A percentile compares a stretch with the other conserved stretches of the same genome.
phyloP scores from a whole-genome alignment of 2,797 vertebrate species.

The Miichthys miiuy region DNA sequence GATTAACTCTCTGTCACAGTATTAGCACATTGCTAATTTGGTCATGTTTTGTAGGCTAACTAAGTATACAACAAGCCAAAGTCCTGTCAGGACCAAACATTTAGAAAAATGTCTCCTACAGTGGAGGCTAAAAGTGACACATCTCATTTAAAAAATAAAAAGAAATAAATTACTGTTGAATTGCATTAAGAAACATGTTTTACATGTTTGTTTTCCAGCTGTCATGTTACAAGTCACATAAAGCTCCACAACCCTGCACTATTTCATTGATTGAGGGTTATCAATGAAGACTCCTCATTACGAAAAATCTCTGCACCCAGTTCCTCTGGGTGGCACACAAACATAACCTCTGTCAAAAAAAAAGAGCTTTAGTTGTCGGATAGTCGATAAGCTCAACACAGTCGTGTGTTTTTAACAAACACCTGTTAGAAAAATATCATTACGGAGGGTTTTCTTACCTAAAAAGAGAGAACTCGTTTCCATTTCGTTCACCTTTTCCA shows the following conservation, averaged over 20 bases:
- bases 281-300: conserved; percentile 6
- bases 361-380: conserved; percentile 10
- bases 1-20: neutral
- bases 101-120: neutral
- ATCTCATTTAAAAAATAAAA: neutral
- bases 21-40: conserved; percentile 1
- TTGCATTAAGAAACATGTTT: neutral
- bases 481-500: conserved; percentile 69
- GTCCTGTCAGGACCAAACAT: neutral
- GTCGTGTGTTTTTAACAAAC: neutral
- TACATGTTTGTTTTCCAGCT: neutral
- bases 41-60: neutral
- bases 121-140: neutral
- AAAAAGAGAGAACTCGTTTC: conserved; percentile 65
- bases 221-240: conserved; percentile 4
- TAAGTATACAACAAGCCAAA: conserved; percentile 14
- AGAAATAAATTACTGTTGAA: neutral
- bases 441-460: conserved; percentile 65
- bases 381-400: neutral
- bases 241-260: neutral
- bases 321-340: conserved; percentile 26
- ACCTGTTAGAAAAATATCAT: conserved; percentile 18
- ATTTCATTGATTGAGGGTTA: neutral
- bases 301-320: conserved; percentile 29
- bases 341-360: conserved; percentile 24